Conservation (phyloP, 1,140 invertebrate species). For the Pogonognathellus flavescens region DNA sequence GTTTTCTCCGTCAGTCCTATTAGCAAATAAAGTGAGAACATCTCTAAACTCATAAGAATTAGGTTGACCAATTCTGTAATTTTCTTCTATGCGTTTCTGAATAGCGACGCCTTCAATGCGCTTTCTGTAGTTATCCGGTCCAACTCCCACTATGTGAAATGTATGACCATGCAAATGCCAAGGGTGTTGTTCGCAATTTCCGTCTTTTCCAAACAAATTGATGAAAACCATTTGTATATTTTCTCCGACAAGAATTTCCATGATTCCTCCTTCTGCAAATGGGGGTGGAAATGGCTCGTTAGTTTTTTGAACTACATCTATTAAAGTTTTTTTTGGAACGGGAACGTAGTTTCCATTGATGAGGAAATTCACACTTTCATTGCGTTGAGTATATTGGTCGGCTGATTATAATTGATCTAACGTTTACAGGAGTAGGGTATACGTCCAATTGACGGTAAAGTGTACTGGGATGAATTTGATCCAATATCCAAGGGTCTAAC, state of each 20-base stretch:
- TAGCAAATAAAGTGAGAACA: slow-evolving; percentile 51
- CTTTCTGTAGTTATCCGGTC: slow-evolving; percentile 38
- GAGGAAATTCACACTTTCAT: too few relatives aligned
- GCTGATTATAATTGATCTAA: too few relatives aligned
- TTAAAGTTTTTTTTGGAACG: neutral
- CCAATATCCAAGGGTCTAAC: slow-evolving; percentile 44
- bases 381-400: too few relatives aligned
- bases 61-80: neutral
- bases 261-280: neutral
- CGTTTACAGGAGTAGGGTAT: slow-evolving; percentile 20
- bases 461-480: slow-evolving; percentile 27
- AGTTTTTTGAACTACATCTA: neutral
- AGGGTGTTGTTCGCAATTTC: slow-evolving; percentile 51
- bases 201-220: slow-evolving; percentile 30
- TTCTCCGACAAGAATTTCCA: neutral
- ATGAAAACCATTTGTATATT: slow-evolving; percentile 59
- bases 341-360: slow-evolving; percentile 43
- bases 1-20: neutral
- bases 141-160: slow-evolving; percentile 58
- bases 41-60: slow-evolving; percentile 15
- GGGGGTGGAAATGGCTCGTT: neutral
- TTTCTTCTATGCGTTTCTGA: neutral
- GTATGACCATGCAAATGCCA: slow-evolving; percentile 62
- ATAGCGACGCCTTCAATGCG: neutral
- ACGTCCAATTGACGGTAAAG: slow-evolving; percentile 9